phyloP scores from a whole-genome alignment of 2,888 invertebrate genomes.

The Orthosia gothica region DNA sequence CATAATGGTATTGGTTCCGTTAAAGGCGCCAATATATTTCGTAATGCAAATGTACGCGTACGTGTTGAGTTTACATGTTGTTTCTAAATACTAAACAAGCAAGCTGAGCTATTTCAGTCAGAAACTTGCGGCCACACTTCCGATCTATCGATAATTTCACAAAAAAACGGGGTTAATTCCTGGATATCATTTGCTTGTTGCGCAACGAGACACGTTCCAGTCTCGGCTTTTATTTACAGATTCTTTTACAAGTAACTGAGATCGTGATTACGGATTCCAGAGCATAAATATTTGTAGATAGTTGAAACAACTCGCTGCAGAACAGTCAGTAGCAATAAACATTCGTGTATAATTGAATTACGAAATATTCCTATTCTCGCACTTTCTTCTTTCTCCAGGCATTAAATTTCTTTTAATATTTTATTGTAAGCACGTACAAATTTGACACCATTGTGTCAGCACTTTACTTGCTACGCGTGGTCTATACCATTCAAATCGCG shows the following conservation, averaged over 20 bases:
- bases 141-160: conserved; percentile 83
- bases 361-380: conserved; percentile 16
- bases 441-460: too few species aligned
- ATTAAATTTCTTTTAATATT: not conserved
- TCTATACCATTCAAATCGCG: too few species aligned
- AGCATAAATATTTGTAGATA: conserved; percentile 72
- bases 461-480: too few species aligned
- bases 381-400: conserved; percentile 5
- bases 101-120: conserved; percentile 77
- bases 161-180: conserved; percentile 88
- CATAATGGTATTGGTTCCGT: conserved; percentile 61
- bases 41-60: conserved; percentile 68
- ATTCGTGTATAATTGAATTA: conserved; percentile 27
- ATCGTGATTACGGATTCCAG: conserved; percentile 71
- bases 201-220: conserved; percentile 55
- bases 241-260: conserved; percentile 74
- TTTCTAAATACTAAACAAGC: conserved; percentile 74
- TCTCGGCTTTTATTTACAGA: conserved; percentile 71
- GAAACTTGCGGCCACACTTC: conserved; percentile 73
- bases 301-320: conserved; percentile 51
- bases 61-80: conserved; percentile 73
- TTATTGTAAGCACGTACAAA: not conserved
- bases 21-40: conserved; percentile 68
- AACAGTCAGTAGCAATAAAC: conserved; percentile 53
- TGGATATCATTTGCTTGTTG: conserved; percentile 77